These are phyloP conservation scores for Cheirogaleus major DNA, from an alignment of 2,797 vertebrate genomes.

Conservation along the genomic window DNA sequence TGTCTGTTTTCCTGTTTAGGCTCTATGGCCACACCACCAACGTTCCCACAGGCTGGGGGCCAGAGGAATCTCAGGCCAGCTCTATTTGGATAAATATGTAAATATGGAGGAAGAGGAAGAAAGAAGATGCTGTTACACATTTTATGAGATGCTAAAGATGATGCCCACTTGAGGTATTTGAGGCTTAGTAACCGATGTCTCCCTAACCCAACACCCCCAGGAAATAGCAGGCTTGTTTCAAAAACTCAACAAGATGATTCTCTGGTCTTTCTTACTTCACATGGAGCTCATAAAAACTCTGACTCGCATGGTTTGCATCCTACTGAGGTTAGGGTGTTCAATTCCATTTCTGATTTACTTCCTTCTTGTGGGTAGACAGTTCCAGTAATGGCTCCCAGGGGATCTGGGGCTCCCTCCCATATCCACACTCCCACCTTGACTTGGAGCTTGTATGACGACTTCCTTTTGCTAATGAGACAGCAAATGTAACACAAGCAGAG, in stretches of 20 bases:
- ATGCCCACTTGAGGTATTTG: slow-evolving; percentile 12
- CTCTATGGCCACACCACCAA: not conserved
- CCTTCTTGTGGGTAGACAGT: slow-evolving; percentile 55
- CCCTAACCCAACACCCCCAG: not conserved
- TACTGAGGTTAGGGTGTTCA: slow-evolving; percentile 43
- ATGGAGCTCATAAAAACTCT: not conserved
- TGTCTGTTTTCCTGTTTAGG: not conserved
- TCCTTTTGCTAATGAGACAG: slow-evolving; percentile 15
- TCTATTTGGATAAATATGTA: not conserved
- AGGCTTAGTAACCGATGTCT: slow-evolving; percentile 1
- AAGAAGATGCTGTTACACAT: not conserved
- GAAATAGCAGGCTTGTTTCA: slow-evolving; percentile 47
- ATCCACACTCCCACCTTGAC: not conserved
- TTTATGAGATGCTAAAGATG: slow-evolving; percentile 50
- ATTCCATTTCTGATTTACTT: slow-evolving; percentile 58
- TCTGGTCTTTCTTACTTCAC: slow-evolving; percentile 1
- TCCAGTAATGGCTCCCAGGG: not conserved
- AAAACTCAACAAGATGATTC: slow-evolving; percentile 49
- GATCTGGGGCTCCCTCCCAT: not conserved
- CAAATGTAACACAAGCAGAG: slow-evolving; percentile 33
- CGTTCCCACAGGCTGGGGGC: not conserved
- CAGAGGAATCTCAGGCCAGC: not conserved
- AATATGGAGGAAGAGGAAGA: not conserved
- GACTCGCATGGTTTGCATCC: slow-evolving; percentile 10
- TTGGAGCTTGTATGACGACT: not conserved